Conservation (phyloP, 2,888 invertebrate species). For the Cybosia mesomella region DNA sequence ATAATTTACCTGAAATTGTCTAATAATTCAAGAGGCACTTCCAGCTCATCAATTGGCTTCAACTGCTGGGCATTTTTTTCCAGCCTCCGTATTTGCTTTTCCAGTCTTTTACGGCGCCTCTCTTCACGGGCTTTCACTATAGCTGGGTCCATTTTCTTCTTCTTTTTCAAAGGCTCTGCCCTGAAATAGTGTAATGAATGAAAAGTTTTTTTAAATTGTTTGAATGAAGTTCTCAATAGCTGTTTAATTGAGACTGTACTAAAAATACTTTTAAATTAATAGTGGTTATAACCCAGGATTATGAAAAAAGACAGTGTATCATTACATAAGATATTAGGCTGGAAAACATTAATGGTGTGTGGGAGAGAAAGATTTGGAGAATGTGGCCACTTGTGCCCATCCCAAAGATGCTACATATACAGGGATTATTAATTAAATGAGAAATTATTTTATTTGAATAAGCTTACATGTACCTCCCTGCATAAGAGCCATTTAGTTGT, state of each 20-base stretch:
- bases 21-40: slow-evolving; percentile 89
- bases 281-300: too few species aligned
- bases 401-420: too few species aligned
- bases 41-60: slow-evolving; percentile 96
- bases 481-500: too few species aligned
- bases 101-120: slow-evolving; percentile 92
- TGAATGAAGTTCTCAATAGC: not conserved
- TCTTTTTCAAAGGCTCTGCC: slow-evolving; percentile 96
- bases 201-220: not conserved
- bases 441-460: too few species aligned
- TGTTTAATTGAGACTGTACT: not conserved
- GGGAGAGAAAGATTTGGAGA: too few species aligned
- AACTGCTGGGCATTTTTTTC: slow-evolving; percentile 93
- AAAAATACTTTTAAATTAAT: not conserved
- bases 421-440: too few species aligned
- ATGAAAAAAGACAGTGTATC: too few species aligned
- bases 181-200: slow-evolving; percentile 73
- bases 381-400: too few species aligned
- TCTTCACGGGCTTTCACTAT: slow-evolving; percentile 94
- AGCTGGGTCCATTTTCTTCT: slow-evolving; percentile 94
- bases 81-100: slow-evolving; percentile 94
- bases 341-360: too few species aligned
- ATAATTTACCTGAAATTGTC: slow-evolving; percentile 88
- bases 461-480: too few species aligned
- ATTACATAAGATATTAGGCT: too few species aligned